Conservation (phyloP, 2,888 invertebrate species). For the Acleris emargana region DNA sequence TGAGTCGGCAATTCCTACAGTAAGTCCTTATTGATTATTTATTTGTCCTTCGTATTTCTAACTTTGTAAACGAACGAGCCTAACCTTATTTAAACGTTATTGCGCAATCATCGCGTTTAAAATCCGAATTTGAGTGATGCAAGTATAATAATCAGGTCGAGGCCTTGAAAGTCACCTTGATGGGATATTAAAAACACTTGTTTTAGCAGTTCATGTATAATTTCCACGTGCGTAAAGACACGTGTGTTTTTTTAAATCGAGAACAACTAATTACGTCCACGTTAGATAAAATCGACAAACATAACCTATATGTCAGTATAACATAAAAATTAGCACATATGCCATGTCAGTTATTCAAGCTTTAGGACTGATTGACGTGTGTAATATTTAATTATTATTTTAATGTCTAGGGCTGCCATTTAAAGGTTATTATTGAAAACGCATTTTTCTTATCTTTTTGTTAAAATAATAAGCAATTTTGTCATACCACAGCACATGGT, state of each 20-base stretch:
- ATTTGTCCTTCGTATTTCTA: slow-evolving; percentile 15
- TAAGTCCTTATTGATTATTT: slow-evolving; percentile 3
- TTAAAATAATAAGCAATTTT: too few species aligned
- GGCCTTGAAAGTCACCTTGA: slow-evolving; percentile 33
- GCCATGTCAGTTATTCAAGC: neutral
- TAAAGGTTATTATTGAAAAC: too few species aligned
- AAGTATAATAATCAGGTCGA: slow-evolving; percentile 18
- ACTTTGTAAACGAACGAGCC: slow-evolving; percentile 15
- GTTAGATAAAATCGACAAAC: slow-evolving; percentile 1
- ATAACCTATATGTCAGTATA: slow-evolving; percentile 22
- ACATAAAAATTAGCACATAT: neutral
- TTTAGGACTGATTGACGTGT: too few species aligned
- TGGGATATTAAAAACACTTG: slow-evolving; percentile 13
- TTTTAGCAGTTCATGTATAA: neutral
- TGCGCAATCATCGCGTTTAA: slow-evolving; percentile 13
- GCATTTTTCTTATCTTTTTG: too few species aligned
- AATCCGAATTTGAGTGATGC: slow-evolving; percentile 12
- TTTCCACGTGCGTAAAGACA: slow-evolving; percentile 15
- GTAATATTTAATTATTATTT: too few species aligned
- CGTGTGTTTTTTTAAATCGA: slow-evolving; percentile 1
- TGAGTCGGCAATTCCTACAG: slow-evolving; percentile 41
- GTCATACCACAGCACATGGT: too few species aligned
- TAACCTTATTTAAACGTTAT: slow-evolving; percentile 16
- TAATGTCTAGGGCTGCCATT: too few species aligned
- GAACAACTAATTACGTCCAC: slow-evolving; percentile 10